These are phyloP conservation scores for Plagiodera versicolora DNA, from an alignment of 2,888 invertebrate genomes.

Conservation along the genomic window DNA sequence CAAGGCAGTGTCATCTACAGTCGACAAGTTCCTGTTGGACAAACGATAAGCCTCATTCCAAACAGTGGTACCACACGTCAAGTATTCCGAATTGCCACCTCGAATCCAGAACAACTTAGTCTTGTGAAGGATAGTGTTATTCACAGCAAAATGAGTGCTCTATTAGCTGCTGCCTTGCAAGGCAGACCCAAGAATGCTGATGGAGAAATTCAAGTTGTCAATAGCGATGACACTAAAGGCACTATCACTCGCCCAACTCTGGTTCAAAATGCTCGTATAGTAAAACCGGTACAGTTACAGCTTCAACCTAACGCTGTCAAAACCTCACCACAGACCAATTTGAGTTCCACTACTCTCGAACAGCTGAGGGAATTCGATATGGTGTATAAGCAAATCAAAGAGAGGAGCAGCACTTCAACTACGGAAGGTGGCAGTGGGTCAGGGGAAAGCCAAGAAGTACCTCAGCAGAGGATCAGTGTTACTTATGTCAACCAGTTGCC, in stretches of 20 bases:
- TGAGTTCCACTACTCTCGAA: constrained; percentile 76
- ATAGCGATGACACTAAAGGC: constrained; percentile 33
- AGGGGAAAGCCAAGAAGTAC: constrained; percentile 43
- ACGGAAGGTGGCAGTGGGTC: constrained; percentile 37
- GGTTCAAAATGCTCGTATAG: constrained; percentile 61
- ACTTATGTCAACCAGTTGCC: constrained; percentile 59
- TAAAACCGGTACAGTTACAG: constrained; percentile 59
- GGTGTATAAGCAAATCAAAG: constrained; percentile 79
- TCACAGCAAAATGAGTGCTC: constrained; percentile 56
- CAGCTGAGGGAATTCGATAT: constrained; percentile 79
- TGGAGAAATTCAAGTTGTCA: constrained; percentile 37
- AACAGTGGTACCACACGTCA: constrained; percentile 49
- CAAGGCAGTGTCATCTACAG: constrained; percentile 73
- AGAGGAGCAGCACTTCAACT: constrained; percentile 65
- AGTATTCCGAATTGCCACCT: constrained; percentile 53
- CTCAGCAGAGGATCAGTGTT: constrained; percentile 57
- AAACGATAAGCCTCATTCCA: constrained; percentile 64
- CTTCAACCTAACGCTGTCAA: constrained; percentile 65
- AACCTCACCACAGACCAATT: constrained; percentile 60
- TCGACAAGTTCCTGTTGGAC: constrained; percentile 68
- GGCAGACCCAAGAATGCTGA: constrained; percentile 48
- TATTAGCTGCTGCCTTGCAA: constrained; percentile 56
- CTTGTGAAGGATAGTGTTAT: constrained; percentile 55
- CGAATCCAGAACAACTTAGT: constrained; percentile 52
- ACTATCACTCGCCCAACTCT: constrained; percentile 56